Conservation (phyloP, 2,888 invertebrate species). For the Cyclophora punctaria region DNA sequence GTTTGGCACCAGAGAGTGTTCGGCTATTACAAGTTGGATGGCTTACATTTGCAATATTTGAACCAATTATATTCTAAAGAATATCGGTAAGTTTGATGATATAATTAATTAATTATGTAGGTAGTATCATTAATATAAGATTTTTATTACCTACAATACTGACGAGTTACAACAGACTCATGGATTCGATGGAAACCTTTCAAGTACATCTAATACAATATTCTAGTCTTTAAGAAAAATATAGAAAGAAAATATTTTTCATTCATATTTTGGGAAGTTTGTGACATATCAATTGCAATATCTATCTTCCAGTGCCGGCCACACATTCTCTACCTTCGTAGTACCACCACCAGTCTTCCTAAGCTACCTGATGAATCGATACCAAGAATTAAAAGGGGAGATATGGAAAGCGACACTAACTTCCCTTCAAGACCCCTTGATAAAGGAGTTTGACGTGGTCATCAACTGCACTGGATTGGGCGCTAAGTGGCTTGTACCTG, state of each 20-base stretch:
- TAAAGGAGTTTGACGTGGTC: conserved; percentile 78
- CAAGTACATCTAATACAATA: too few relatives aligned
- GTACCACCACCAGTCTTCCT: conserved; percentile 79
- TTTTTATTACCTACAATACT: too few relatives aligned
- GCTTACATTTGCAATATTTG: conserved; percentile 36
- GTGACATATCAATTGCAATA: too few relatives aligned
- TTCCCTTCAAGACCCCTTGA: conserved; percentile 52
- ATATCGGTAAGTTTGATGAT: conserved; percentile 38
- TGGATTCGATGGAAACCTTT: too few relatives aligned
- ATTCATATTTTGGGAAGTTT: too few relatives aligned
- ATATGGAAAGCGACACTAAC: conserved; percentile 42
- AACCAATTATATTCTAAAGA: conserved; percentile 30
- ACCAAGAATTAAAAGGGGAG: conserved; percentile 76
- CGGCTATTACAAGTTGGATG: conserved; percentile 38
- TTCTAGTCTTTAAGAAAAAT: too few relatives aligned
- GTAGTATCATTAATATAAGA: too few relatives aligned
- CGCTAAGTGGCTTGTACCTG: conserved; percentile 77
- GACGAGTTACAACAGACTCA: too few relatives aligned
- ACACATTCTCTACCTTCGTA: conserved; percentile 79
- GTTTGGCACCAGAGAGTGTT: conserved; percentile 41
- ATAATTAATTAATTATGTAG: too few relatives aligned
- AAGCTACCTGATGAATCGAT: conserved; percentile 78
- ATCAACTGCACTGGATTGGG: conserved; percentile 87
- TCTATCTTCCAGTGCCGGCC: conserved; percentile 68
- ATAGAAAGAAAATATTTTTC: too few relatives aligned